Percentiles rank a stretch among this genome's conserved stretches.
These are phyloP conservation scores for Azorinus chamasolen DNA, from an alignment of 2,888 invertebrate genomes.

Conservation along the genomic window DNA sequence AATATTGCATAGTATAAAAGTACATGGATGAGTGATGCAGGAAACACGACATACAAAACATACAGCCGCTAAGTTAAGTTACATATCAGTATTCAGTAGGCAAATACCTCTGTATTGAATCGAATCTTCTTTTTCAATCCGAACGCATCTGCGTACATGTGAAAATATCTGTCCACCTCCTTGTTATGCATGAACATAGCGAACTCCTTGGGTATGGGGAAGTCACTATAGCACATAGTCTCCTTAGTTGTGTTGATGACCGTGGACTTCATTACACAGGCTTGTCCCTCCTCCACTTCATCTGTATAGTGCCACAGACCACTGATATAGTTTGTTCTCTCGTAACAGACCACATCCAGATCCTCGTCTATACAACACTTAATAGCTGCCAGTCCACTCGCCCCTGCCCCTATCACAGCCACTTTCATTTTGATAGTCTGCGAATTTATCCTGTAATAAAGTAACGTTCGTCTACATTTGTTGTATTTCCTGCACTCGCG, in stretches of 20 bases:
- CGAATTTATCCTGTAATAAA: too few relatives aligned
- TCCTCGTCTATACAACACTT: slow-evolving; percentile 82
- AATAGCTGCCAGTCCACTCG: slow-evolving; percentile 80
- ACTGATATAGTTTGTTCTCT: slow-evolving; percentile 79
- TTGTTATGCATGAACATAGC: slow-evolving; percentile 86
- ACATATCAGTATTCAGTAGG: too few relatives aligned
- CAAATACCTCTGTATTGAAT: slow-evolving; percentile 76
- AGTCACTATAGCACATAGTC: slow-evolving; percentile 85
- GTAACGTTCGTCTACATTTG: too few relatives aligned
- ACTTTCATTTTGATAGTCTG: too few relatives aligned
- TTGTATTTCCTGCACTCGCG: too few relatives aligned
- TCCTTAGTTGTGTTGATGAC: slow-evolving; percentile 85
- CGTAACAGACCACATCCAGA: slow-evolving; percentile 80
- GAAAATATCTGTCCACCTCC: slow-evolving; percentile 82
- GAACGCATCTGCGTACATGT: slow-evolving; percentile 83
- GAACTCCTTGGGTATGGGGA: slow-evolving; percentile 81
- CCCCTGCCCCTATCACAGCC: slow-evolving; percentile 80
- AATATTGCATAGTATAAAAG: too few relatives aligned
- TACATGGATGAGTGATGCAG: too few relatives aligned
- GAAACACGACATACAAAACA: too few relatives aligned
- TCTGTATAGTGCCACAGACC: slow-evolving; percentile 83
- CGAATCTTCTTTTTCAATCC: slow-evolving; percentile 78
- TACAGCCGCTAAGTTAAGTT: too few relatives aligned
- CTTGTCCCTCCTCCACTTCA: slow-evolving; percentile 71
- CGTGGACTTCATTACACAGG: slow-evolving; percentile 83